phyloP scores from a whole-genome alignment of 2,797 vertebrate genomes.

The Sebastes nivosus region DNA sequence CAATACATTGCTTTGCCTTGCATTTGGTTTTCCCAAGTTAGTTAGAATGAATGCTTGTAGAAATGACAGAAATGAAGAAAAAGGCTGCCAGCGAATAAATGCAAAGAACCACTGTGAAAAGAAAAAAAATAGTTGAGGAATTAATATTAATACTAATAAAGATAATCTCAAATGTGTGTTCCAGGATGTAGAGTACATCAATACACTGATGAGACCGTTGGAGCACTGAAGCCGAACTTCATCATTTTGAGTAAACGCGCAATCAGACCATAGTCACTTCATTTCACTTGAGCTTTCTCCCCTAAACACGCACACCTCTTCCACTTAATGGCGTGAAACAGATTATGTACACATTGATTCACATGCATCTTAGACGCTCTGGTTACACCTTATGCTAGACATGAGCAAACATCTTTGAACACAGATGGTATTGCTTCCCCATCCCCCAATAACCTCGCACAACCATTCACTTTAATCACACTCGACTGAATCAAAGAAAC shows the following conservation, averaged over 20 bases:
- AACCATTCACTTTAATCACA: constrained; percentile 48
- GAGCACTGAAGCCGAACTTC: constrained; percentile 25
- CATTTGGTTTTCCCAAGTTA: constrained; percentile 29
- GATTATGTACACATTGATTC: constrained; percentile 56
- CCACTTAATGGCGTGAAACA: constrained; percentile 53
- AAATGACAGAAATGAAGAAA: constrained; percentile 15
- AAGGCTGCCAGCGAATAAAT: neutral
- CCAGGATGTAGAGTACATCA: neutral
- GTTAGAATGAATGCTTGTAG: neutral
- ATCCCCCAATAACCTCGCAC: constrained; percentile 43
- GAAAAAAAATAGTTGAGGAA: neutral
- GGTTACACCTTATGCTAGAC: constrained; percentile 62
- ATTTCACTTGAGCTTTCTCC: constrained; percentile 22
- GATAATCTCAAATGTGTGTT: neutral
- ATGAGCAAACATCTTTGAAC: constrained; percentile 62
- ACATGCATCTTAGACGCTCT: constrained; percentile 53
- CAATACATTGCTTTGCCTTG: constrained; percentile 45
- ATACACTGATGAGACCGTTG: neutral
- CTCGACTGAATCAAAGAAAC: constrained; percentile 55
- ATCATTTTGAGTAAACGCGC: constrained; percentile 20
- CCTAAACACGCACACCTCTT: constrained; percentile 17
- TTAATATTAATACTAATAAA: neutral
- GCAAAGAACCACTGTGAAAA: neutral
- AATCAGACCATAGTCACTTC: constrained; percentile 18
- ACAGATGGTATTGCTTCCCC: constrained; percentile 60